Percentiles rank a stretch among this genome's conserved stretches.
Evolutionary conservation across 2,113 vertebrate genomes (phyloP).

Genomic region (Halichoerus grypus): DNA sequence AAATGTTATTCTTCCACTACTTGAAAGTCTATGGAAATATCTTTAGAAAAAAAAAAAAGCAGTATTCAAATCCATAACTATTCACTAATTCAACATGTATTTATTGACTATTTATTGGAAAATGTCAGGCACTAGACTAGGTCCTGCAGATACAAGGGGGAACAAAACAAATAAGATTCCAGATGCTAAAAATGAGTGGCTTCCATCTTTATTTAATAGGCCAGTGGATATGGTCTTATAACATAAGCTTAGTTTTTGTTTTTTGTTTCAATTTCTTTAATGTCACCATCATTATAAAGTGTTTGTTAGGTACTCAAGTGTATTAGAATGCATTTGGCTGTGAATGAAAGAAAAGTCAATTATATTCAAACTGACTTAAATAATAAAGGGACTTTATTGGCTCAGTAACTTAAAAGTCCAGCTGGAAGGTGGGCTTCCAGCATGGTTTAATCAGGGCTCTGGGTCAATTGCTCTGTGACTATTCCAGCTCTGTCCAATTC

Average conservation of each 20-base stretch:
- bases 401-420: slow-evolving; percentile 57
- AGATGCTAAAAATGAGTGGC: slow-evolving; percentile 3
- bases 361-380: slow-evolving; percentile 71
- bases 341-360: slow-evolving; percentile 71
- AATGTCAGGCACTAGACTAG: not conserved
- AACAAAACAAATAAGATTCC: not conserved
- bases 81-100: not conserved
- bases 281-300: not conserved
- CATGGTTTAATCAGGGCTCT: slow-evolving; percentile 65
- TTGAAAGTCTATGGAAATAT: not conserved
- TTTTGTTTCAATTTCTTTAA: not conserved
- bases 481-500: slow-evolving; percentile 15
- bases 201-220: slow-evolving; percentile 47
- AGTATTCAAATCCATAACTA: not conserved
- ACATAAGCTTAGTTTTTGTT: not conserved
- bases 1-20: not conserved
- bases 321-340: slow-evolving; percentile 62
- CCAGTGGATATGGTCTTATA: slow-evolving; percentile 13
- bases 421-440: slow-evolving; percentile 72
- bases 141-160: not conserved
- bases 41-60: not conserved
- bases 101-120: not conserved
- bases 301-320: slow-evolving; percentile 10
- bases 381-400: slow-evolving; percentile 73
- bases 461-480: slow-evolving; percentile 51